phyloP scores from a whole-genome alignment of 2,113 vertebrate species.

The Dipodomys spectabilis region DNA sequence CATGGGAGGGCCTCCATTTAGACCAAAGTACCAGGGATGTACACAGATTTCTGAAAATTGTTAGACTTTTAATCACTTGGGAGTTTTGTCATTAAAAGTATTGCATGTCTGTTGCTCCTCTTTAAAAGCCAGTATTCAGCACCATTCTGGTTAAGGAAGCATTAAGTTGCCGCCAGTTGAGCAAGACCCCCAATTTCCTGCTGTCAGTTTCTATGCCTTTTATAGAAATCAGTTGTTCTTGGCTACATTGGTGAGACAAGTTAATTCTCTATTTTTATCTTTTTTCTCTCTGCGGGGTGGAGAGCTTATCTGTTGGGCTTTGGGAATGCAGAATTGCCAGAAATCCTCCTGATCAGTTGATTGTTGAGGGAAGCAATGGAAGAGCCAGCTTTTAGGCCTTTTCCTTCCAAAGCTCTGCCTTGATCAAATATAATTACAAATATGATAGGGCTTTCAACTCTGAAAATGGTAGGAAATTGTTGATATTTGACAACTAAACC shows the following conservation, averaged over 20 bases:
- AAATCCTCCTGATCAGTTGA: background rate
- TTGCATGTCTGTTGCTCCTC: background rate
- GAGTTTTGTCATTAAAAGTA: background rate
- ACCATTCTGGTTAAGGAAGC: background rate
- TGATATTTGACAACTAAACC: background rate
- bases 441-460: background rate
- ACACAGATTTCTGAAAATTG: background rate
- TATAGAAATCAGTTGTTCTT: constrained; percentile 6
- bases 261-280: background rate
- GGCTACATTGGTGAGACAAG: background rate
- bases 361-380: background rate
- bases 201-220: background rate
- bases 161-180: background rate
- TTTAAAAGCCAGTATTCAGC: background rate
- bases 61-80: background rate
- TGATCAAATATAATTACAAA: background rate
- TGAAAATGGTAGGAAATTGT: background rate
- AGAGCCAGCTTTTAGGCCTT: background rate
- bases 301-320: constrained; percentile 12
- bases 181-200: background rate
- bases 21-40: background rate
- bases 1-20: background rate
- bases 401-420: background rate
- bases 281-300: background rate
- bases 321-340: background rate